A percentile compares a stretch with the other conserved stretches of the same genome.
Evolutionary conservation across 1,140 invertebrate species (phyloP).

Genomic region (Hestina assimilis): DNA sequence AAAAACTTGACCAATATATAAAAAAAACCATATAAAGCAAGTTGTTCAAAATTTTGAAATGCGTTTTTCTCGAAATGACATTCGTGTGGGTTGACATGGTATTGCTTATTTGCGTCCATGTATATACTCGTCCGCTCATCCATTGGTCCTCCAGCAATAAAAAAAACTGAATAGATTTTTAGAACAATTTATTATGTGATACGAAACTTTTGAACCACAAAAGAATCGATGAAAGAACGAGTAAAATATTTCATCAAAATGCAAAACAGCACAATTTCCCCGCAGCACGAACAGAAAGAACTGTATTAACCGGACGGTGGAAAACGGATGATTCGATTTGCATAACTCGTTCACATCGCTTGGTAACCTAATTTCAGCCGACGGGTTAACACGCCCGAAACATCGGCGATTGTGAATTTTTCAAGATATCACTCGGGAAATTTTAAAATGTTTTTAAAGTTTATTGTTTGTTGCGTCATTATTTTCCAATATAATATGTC

Average conservation of each 20-base stretch:
- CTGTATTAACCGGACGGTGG: slow-evolving; percentile 64
- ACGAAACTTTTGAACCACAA: slow-evolving; percentile 34
- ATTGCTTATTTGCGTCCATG: too few relatives aligned
- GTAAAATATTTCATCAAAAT: slow-evolving; percentile 70
- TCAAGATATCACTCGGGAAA: slow-evolving; percentile 2
- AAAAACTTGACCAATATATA: too few relatives aligned
- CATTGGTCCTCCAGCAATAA: too few relatives aligned
- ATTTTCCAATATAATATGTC: too few relatives aligned
- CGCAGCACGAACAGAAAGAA: slow-evolving; percentile 54
- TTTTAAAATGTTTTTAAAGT: background rate
- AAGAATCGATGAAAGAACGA: slow-evolving; percentile 35
- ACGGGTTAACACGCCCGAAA: slow-evolving; percentile 45
- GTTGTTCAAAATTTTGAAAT: too few relatives aligned
- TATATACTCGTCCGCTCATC: too few relatives aligned
- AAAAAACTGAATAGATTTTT: too few relatives aligned
- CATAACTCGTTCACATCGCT: slow-evolving; percentile 64
- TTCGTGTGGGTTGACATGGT: too few relatives aligned
- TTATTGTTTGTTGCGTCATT: too few relatives aligned
- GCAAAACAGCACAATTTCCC: slow-evolving; percentile 58
- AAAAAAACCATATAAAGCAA: too few relatives aligned
- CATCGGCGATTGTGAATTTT: slow-evolving; percentile 19
- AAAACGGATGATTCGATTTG: slow-evolving; percentile 70
- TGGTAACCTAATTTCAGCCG: slow-evolving; percentile 53
- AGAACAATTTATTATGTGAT: too few relatives aligned
- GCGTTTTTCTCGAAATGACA: too few relatives aligned